These are phyloP conservation scores for Acrocephalus kingi DNA, from an alignment of 2,113 vertebrate species.

Conservation along the genomic window DNA sequence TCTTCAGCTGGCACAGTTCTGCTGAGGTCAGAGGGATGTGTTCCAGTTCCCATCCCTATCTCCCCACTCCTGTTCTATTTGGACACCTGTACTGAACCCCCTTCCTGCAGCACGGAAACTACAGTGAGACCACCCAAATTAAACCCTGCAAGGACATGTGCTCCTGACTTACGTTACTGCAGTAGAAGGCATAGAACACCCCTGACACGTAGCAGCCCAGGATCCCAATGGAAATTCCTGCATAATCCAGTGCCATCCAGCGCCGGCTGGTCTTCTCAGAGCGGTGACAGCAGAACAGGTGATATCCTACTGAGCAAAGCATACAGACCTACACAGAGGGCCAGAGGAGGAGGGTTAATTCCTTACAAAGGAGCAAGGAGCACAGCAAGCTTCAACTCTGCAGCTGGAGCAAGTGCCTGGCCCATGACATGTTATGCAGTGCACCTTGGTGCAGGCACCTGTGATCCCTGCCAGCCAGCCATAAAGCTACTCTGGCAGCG, in stretches of 20 bases:
- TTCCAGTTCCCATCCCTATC: neutral
- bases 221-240: conserved; percentile 91
- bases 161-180: conserved; percentile 84
- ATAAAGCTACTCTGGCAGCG: neutral
- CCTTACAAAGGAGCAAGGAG: neutral
- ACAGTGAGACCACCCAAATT: neutral
- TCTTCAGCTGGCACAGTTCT: neutral
- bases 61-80: neutral
- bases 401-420: accelerated
- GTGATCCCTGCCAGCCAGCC: neutral
- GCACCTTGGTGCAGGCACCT: neutral
- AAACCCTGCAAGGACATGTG: neutral
- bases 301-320: conserved; percentile 93
- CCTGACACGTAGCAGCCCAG: conserved; percentile 94
- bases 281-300: conserved; percentile 93
- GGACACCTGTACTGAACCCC: neutral
- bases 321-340: conserved; percentile 83
- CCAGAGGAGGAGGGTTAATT: neutral
- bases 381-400: neutral
- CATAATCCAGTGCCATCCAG: conserved; percentile 95
- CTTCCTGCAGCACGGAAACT: neutral
- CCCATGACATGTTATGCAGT: accelerated
- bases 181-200: conserved; percentile 97
- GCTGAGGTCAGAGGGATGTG: neutral
- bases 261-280: conserved; percentile 93